phyloP scores from a whole-genome alignment of 2,888 invertebrate genomes.

The Nemotelus nigrinus region DNA sequence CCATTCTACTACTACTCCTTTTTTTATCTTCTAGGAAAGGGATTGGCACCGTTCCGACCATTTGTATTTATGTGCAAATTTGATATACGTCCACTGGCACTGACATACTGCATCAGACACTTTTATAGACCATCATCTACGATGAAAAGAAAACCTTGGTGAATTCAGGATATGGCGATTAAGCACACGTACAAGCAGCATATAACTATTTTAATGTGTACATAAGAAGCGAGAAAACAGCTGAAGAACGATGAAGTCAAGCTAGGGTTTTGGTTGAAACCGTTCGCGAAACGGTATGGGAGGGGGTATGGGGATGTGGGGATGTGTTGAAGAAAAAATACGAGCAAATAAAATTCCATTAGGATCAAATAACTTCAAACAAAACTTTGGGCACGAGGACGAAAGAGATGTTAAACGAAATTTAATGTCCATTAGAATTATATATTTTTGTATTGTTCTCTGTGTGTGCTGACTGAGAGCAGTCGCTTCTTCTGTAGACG shows the following conservation, averaged over 20 bases:
- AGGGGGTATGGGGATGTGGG: not conserved
- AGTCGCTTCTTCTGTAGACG: too few relatives aligned
- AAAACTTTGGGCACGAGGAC: slow-evolving; percentile 9
- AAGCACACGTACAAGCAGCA: not conserved
- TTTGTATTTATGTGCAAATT: slow-evolving; percentile 14
- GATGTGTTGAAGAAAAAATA: slow-evolving; percentile 1
- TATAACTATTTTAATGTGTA: not conserved
- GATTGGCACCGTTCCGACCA: slow-evolving; percentile 28
- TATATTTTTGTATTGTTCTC: not conserved
- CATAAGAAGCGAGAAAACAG: not conserved
- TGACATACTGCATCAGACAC: not conserved
- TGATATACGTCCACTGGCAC: not conserved
- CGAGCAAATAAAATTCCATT: slow-evolving; percentile 44
- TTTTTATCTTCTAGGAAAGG: not conserved
- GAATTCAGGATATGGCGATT: not conserved
- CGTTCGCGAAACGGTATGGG: not conserved
- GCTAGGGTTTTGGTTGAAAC: not conserved
- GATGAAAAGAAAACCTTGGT: not conserved
- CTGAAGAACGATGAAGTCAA: not conserved
- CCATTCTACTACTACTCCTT: too few relatives aligned
- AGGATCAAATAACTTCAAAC: slow-evolving; percentile 42
- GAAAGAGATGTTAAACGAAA: slow-evolving; percentile 1
- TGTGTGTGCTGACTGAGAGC: too few relatives aligned
- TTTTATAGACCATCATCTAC: not conserved
- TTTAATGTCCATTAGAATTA: slow-evolving; percentile 34